These are phyloP conservation scores for Cephus nigrinus DNA, from an alignment of 2,888 invertebrate species.

Conservation along the genomic window DNA sequence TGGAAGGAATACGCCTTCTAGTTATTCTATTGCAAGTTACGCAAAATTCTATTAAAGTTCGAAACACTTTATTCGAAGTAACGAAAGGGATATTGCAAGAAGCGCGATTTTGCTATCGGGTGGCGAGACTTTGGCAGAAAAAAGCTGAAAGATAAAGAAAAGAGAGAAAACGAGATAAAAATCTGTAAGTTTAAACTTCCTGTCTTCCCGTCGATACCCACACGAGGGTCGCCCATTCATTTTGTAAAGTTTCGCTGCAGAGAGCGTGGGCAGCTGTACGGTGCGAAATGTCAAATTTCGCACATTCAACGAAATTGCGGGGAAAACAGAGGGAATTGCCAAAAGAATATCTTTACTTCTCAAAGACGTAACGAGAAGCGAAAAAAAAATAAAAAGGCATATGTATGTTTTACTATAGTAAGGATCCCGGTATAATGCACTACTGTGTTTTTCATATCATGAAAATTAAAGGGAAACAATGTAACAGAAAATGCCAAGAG, in stretches of 20 bases:
- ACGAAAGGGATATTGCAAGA: background rate
- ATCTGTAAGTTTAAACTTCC: background rate
- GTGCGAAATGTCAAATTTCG: no score
- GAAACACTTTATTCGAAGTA: background rate
- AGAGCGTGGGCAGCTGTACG: no score
- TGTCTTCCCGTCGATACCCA: background rate
- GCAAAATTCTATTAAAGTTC: background rate
- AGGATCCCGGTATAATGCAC: constrained; percentile 8
- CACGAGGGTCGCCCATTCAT: background rate
- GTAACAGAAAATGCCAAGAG: background rate
- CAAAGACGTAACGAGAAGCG: background rate
- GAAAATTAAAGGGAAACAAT: constrained; percentile 23
- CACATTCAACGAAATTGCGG: no score
- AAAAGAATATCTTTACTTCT: background rate
- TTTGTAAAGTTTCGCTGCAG: no score
- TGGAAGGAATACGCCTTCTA: constrained; percentile 11
- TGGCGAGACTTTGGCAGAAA: background rate
- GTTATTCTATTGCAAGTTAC: background rate
- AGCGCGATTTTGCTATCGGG: background rate
- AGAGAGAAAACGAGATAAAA: background rate
- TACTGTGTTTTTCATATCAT: constrained; percentile 31
- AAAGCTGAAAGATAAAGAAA: constrained; percentile 8
- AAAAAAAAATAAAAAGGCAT: background rate
- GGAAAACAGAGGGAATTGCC: background rate
- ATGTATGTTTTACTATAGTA: background rate